A percentile compares a stretch with the other conserved stretches of the same genome.
Conservation (phyloP, 53 echinoderm and acorn worm species). For the Echinarachnius parma region DNA sequence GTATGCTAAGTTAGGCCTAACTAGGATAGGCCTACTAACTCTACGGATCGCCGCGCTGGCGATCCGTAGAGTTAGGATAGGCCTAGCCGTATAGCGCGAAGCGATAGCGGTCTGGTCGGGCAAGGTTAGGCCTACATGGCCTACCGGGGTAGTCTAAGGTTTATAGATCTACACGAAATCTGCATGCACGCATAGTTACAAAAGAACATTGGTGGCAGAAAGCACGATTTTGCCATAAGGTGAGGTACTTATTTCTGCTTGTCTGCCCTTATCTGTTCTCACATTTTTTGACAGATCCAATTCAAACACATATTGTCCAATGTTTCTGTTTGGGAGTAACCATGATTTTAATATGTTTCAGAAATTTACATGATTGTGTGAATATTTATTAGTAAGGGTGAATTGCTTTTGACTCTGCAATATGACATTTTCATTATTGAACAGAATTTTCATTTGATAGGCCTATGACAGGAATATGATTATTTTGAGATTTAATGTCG, state of each 20-base stretch:
- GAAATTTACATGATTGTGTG: conserved; percentile 33
- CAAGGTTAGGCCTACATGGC: too few relatives aligned
- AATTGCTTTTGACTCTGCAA: conserved; percentile 33
- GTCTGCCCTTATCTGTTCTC: conserved; percentile 31
- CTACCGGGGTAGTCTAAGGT: too few relatives aligned
- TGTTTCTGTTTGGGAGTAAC: conserved; percentile 30
- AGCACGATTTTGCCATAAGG: too few relatives aligned
- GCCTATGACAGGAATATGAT: conserved; percentile 15
- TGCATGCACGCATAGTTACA: too few relatives aligned
- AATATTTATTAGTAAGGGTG: not conserved
- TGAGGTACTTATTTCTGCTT: conserved; percentile 17
- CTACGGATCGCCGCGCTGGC: too few relatives aligned
- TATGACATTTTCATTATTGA: conserved; percentile 30
- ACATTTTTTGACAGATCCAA: conserved; percentile 28
- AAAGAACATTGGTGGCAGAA: too few relatives aligned
- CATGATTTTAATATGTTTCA: conserved; percentile 33
- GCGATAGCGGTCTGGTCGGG: too few relatives aligned
- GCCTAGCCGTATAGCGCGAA: too few relatives aligned
- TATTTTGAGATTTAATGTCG: conserved; percentile 41
- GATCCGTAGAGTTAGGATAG: too few relatives aligned
- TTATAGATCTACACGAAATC: too few relatives aligned
- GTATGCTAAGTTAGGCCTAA: too few relatives aligned
- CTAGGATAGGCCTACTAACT: too few relatives aligned
- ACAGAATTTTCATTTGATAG: conserved; percentile 34
- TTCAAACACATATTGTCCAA: conserved; percentile 26